Percentiles rank a stretch among this genome's conserved stretches.
Evolutionary conservation across 1,140 invertebrate species (phyloP).

Genomic region (Drosophila athabasca): DNA sequence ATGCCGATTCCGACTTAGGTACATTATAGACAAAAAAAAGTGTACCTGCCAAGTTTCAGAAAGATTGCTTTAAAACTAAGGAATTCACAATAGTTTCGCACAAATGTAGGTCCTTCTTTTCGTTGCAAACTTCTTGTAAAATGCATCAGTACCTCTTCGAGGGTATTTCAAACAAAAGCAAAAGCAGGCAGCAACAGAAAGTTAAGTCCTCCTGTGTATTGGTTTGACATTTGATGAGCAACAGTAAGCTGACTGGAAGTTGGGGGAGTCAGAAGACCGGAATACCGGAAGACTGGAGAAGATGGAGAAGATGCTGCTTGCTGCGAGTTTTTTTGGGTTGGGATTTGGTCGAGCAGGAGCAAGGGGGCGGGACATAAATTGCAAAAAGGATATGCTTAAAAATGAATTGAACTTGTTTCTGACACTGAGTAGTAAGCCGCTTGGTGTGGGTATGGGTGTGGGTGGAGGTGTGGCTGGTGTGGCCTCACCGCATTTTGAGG

Average conservation of each 20-base stretch:
- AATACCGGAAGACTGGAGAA: background rate
- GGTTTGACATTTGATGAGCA: constrained; percentile 80
- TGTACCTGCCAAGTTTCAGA: no score
- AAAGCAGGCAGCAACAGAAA: constrained; percentile 42
- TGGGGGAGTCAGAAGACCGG: background rate
- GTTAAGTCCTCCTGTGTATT: constrained; percentile 79
- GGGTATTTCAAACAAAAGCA: background rate
- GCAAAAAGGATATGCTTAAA: constrained; percentile 72
- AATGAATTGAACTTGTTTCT: constrained; percentile 76
- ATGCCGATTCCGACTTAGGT: no score
- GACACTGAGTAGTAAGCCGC: constrained; percentile 22
- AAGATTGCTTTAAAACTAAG: no score
- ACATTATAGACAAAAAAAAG: no score
- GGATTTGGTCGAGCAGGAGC: background rate
- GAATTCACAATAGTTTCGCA: no score
- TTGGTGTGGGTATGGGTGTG: background rate
- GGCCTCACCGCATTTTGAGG: no score
- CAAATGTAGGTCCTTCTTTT: no score
- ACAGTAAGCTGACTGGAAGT: constrained; percentile 41
- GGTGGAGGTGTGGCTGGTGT: constrained; percentile 6
- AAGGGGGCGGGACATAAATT: constrained; percentile 40
- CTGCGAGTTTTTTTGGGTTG: background rate
- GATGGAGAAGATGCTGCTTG: background rate
- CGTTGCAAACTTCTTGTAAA: background rate
- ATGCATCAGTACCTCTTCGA: no score